Base-by-base conservation (phyloP, 2,888 invertebrate genomes). In the Rhogogaster chlorosoma region DNA sequence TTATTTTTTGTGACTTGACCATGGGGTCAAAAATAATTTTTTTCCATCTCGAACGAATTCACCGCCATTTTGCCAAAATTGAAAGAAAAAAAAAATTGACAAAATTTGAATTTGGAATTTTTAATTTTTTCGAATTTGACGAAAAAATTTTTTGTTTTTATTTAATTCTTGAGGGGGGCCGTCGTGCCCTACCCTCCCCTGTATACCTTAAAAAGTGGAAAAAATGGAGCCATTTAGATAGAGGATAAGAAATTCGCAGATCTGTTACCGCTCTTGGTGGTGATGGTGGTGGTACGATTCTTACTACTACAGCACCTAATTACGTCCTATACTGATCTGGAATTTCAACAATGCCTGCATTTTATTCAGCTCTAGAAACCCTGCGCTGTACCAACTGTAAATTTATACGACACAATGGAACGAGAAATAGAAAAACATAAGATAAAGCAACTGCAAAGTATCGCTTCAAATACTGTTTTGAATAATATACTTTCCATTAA, bases 251-350 rank as follows among this genome's bases (percentile, higher is more conserved):
- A 53, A 77, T 77, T 77, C 53, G 15, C 32, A 18, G 77, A 22
- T 77, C 53, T 77, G 53, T 32, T n/a, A 32, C 29, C 53, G 7
- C n/a, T 53, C n/a, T 53, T n/a, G 9, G n/a, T 53, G 6, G n/a
- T 53, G 53, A 7, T 26, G 45, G 45, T 45, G 45, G n/a, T n/a
- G n/a, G 9, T 75, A 26, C 26, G 53, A 32, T n/a, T 38, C 0
- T 32, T 53, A 32, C 38, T 29, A 18, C 53, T 49, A 18, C 49
- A 18, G 32, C 29, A 77, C 53, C 29, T 49, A 53, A 77, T 77
- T 77, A 77, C 77, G 32, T 77, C 53, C 77, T 32, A n/a, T 29
- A 77, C 45, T 77, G 53, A 77, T 77, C 53, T 53, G n/a, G 18
- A 29, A 53, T 38, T 32, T 77, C 53, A 53, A 77, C 49, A 53